phyloP scores from a whole-genome alignment of 2,113 vertebrate species.

The Raphicerus campestris region DNA sequence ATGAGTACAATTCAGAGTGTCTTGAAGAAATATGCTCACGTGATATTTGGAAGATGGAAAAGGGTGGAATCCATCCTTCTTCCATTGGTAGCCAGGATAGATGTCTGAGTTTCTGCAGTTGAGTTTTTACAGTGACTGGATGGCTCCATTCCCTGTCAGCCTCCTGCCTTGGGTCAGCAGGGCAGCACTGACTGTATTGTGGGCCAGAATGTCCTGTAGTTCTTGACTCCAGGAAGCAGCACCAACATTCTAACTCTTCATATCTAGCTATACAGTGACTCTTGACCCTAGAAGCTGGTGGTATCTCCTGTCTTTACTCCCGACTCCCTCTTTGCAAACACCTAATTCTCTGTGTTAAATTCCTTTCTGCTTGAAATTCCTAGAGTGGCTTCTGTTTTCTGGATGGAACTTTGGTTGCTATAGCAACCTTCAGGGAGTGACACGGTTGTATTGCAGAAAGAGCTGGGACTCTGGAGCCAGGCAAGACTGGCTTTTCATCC shows the following conservation, averaged over 20 bases:
- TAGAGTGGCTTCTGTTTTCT: neutral
- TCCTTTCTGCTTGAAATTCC: neutral
- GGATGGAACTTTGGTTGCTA: neutral
- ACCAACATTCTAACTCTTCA: neutral
- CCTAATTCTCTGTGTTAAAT: neutral
- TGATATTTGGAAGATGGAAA: neutral
- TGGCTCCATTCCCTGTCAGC: neutral
- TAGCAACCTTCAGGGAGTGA: neutral
- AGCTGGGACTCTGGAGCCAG: neutral
- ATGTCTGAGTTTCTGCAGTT: neutral
- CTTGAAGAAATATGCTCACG: neutral
- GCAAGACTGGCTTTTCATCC: neutral
- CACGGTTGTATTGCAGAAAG: neutral
- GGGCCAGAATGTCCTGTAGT: neutral
- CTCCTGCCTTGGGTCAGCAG: neutral
- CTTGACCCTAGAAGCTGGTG: neutral
- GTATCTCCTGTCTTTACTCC: neutral
- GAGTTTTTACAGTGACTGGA: neutral
- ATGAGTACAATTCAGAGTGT: neutral
- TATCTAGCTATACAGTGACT: neutral
- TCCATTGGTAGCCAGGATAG: neutral
- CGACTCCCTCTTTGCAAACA: neutral
- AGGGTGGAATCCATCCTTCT: neutral
- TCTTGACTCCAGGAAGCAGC: neutral
- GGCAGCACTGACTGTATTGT: rapidly evolving